phyloP scores from a whole-genome alignment of 2,797 vertebrate genomes.

The Anguilla anguilla region DNA sequence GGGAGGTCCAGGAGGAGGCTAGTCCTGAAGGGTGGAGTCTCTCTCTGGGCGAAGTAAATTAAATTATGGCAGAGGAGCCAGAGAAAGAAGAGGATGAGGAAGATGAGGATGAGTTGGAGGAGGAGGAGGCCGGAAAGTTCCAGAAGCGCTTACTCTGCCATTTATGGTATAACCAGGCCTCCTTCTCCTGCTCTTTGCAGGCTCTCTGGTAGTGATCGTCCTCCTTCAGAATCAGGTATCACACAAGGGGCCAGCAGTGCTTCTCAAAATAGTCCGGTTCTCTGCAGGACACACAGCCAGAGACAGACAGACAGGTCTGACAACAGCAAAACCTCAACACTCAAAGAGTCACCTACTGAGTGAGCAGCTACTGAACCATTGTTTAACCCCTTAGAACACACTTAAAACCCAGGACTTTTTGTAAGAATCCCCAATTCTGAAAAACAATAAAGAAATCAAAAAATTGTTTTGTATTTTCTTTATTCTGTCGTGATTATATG shows the following conservation, averaged over 20 bases:
- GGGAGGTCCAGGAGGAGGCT: neutral
- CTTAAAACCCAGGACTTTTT: too few relatives aligned
- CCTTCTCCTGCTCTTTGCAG: slow-evolving; percentile 93
- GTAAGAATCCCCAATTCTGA: too few relatives aligned
- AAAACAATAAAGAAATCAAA: too few relatives aligned
- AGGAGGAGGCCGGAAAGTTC: slow-evolving; percentile 86
- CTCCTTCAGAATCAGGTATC: slow-evolving; percentile 89
- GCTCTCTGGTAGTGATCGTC: slow-evolving; percentile 98
- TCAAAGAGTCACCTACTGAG: too few relatives aligned
- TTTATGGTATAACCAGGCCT: slow-evolving; percentile 94
- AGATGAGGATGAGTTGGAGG: slow-evolving; percentile 84
- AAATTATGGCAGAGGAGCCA: slow-evolving; percentile 82
- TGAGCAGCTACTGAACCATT: too few relatives aligned
- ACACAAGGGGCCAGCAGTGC: slow-evolving; percentile 97
- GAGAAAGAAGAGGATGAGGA: neutral
- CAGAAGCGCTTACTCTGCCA: slow-evolving; percentile 96
- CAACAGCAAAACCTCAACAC: neutral
- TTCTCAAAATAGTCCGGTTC: slow-evolving; percentile 98
- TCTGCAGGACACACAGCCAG: slow-evolving; percentile 71
- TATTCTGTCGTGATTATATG: too few relatives aligned
- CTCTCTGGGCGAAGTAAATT: slow-evolving; percentile 46
- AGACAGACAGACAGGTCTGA: neutral
- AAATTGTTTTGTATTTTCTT: too few relatives aligned
- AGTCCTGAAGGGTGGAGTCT: slow-evolving; percentile 26
- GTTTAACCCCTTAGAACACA: too few relatives aligned